phyloP scores from a whole-genome alignment of 2,797 vertebrate genomes.

The Setipinna tenuifilis region DNA sequence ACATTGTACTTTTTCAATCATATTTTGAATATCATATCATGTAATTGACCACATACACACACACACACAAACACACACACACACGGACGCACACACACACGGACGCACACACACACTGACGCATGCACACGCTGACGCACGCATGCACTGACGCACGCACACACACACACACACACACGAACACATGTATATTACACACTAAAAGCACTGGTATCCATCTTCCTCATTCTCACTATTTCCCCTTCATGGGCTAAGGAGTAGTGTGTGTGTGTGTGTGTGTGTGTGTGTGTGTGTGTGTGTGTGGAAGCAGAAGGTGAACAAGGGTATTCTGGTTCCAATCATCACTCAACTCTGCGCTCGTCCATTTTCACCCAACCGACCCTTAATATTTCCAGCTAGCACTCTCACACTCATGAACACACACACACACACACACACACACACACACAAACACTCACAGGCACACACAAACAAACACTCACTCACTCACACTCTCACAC shows the following conservation, averaged over 20 bases:
- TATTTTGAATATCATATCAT: too few species aligned
- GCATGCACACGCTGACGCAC: neutral
- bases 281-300: neutral
- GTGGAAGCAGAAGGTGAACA: neutral
- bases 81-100: too few species aligned
- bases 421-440: too few species aligned
- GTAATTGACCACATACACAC: too few species aligned
- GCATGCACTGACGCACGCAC: neutral
- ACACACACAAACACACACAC: too few species aligned
- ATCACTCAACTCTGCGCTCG: neutral
- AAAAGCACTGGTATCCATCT: neutral
- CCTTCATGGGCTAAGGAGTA: neutral
- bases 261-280: too few species aligned
- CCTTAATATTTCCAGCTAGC: neutral
- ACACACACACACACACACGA: conserved; percentile 3
- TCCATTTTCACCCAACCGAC: neutral
- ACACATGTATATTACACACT: neutral
- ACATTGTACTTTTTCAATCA: too few species aligned
- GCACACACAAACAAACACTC: neutral
- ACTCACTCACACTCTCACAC: neutral
- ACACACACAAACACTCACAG: too few species aligned
- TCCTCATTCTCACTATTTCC: neutral
- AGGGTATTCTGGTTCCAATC: neutral
- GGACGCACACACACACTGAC: neutral
- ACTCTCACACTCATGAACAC: neutral